phyloP scores from a whole-genome alignment of 2,888 invertebrate species.

The Anarsia innoxiella region DNA sequence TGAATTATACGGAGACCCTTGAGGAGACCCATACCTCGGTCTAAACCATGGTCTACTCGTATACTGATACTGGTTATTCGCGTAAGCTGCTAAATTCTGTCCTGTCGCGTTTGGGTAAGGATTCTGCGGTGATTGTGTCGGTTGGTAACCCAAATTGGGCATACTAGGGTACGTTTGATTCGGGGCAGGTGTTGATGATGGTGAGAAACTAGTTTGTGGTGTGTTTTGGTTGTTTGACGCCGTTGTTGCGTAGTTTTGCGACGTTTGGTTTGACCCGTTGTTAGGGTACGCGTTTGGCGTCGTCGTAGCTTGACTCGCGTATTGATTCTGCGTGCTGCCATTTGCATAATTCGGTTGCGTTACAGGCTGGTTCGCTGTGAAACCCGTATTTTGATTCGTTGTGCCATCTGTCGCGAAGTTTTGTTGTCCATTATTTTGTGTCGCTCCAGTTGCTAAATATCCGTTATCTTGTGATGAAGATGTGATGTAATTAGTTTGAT shows the following conservation, averaged over 20 bases:
- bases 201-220: constrained; percentile 51
- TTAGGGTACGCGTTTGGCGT: constrained; percentile 44
- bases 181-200: constrained; percentile 58
- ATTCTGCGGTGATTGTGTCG: constrained; percentile 44
- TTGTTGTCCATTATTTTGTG: constrained; percentile 38
- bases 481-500: constrained; percentile 60
- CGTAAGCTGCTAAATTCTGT: constrained; percentile 65
- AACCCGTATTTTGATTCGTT: constrained; percentile 37
- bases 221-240: constrained; percentile 44
- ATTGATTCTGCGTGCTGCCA: constrained; percentile 38
- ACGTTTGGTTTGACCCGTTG: constrained; percentile 45
- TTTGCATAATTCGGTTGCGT: constrained; percentile 46
- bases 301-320: constrained; percentile 39
- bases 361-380: constrained; percentile 39
- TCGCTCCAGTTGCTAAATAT: constrained; percentile 29
- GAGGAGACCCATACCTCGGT: constrained; percentile 60
- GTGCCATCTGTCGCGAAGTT: constrained; percentile 43
- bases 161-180: constrained; percentile 51
- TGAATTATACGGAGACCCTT: constrained; percentile 54
- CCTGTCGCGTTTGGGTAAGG: constrained; percentile 67
- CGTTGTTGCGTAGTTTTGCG: constrained; percentile 36
- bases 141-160: constrained; percentile 50
- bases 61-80: constrained; percentile 62
- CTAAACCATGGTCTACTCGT: constrained; percentile 65
- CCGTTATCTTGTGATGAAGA: constrained; percentile 57